These are phyloP conservation scores for Globodera rostochiensis DNA, from an alignment of 1,140 invertebrate genomes.

Conservation along the genomic window DNA sequence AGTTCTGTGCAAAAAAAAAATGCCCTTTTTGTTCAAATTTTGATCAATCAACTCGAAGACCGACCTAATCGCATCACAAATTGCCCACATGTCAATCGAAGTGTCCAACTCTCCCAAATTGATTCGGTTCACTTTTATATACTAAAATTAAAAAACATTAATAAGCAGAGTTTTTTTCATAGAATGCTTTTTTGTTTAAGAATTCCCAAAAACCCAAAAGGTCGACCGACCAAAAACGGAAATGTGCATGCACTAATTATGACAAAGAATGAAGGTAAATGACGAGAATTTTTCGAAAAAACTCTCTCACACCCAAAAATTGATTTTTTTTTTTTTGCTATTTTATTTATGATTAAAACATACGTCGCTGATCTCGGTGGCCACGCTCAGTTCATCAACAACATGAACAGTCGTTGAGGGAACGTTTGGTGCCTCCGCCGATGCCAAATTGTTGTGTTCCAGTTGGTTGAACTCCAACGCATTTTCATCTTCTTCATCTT, in stretches of 20 bases:
- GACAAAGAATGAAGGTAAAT: too few relatives aligned
- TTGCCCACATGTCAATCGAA: slow-evolving; percentile 20
- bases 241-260: background rate
- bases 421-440: background rate
- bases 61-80: slow-evolving; percentile 33
- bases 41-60: background rate
- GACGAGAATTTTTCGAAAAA: too few relatives aligned
- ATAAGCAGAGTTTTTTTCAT: too few relatives aligned
- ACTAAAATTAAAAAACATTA: slow-evolving; percentile 3
- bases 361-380: slow-evolving; percentile 11
- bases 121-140: slow-evolving; percentile 14
- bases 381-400: slow-evolving; percentile 12
- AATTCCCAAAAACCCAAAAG: too few relatives aligned
- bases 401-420: background rate
- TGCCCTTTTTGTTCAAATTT: too few relatives aligned
- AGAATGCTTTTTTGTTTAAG: too few relatives aligned
- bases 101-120: slow-evolving; percentile 20
- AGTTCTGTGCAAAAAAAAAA: too few relatives aligned
- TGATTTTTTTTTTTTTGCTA: background rate
- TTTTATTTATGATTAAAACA: background rate
- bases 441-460: background rate
- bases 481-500: slow-evolving; percentile 21
- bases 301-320: background rate
- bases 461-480: background rate
- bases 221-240: too few relatives aligned